Percentiles rank a stretch among this genome's conserved stretches.
Evolutionary conservation across 2,888 invertebrate species (phyloP).

Genomic region (Escarpia spicata): DNA sequence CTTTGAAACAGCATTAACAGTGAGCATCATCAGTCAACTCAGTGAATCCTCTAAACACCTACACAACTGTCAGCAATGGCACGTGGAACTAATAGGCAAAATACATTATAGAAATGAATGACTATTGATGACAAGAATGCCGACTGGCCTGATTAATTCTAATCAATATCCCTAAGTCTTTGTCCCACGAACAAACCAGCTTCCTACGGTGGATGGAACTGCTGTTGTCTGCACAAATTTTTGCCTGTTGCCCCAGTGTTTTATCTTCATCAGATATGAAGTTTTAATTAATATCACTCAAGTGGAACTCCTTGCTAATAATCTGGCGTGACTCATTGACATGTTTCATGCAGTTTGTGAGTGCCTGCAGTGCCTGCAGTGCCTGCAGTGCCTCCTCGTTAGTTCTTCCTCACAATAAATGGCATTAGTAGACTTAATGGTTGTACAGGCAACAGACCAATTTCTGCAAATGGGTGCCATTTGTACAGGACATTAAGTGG

Average conservation of each 20-base stretch:
- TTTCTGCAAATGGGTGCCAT: background rate
- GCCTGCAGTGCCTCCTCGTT: background rate
- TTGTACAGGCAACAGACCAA: background rate
- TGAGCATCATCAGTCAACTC: background rate
- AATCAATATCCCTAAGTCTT: background rate
- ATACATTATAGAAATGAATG: background rate
- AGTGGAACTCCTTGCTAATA: background rate
- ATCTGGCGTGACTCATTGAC: background rate
- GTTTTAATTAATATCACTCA: slow-evolving; percentile 10
- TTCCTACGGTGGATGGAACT: background rate
- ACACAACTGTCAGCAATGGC: background rate
- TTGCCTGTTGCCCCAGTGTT: background rate
- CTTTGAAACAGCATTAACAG: background rate
- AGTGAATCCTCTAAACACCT: background rate
- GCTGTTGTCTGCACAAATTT: background rate
- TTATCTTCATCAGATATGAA: slow-evolving; percentile 12
- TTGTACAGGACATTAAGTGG: background rate
- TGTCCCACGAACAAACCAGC: background rate
- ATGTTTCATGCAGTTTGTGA: background rate
- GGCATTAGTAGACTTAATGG: background rate
- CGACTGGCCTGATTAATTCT: background rate
- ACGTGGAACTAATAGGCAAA: background rate
- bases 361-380: background rate
- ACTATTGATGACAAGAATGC: background rate
- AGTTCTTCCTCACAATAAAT: background rate